These are phyloP conservation scores for Melanocharis versteri DNA, from an alignment of 2,113 vertebrate genomes.

Conservation along the genomic window DNA sequence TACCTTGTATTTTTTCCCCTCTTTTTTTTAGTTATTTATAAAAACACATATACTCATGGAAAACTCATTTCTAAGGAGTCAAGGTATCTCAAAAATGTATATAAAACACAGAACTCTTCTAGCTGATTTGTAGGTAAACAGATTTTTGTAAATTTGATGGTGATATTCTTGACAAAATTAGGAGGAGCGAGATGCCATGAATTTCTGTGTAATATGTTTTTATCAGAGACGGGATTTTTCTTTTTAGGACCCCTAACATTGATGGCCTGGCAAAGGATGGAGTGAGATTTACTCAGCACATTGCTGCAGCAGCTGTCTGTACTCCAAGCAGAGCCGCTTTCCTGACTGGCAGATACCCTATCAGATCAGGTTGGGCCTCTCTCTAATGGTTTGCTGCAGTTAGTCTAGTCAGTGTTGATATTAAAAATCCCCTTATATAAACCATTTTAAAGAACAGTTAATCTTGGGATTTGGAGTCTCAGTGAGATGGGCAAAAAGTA, in stretches of 20 bases:
- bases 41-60: not conserved
- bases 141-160: not conserved
- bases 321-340: conserved; percentile 84
- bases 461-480: not conserved
- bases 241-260: conserved; percentile 80
- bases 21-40: not conserved
- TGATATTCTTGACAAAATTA: not conserved
- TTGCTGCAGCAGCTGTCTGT: conserved; percentile 80
- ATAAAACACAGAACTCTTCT: not conserved
- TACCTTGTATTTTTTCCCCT: rapidly evolving
- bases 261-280: conserved; percentile 80
- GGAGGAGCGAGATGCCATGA: rapidly evolving
- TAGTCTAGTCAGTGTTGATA: not conserved
- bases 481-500: not conserved
- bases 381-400: not conserved
- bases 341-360: conserved; percentile 84
- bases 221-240: not conserved
- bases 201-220: not conserved
- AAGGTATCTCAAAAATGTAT: not conserved
- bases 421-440: conserved; percentile 9
- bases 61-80: not conserved
- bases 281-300: conserved; percentile 84
- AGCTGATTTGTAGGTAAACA: not conserved
- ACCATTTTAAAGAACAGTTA: not conserved
- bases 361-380: conserved; percentile 77